Conservation (phyloP, 2,797 vertebrate species). For the Melanotaenia trifasciata region DNA sequence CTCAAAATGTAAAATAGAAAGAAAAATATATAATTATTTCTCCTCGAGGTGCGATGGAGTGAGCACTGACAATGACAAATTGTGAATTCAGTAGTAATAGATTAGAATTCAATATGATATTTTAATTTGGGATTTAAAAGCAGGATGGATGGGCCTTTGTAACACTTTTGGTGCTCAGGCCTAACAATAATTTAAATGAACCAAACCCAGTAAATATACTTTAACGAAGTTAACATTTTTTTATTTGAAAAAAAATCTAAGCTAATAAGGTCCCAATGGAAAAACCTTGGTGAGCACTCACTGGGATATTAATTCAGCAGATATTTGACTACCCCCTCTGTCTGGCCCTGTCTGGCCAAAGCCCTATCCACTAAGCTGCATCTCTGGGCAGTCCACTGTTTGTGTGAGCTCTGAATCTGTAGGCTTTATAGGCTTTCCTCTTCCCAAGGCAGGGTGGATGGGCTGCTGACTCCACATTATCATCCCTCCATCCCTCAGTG, state of each 20-base stretch:
- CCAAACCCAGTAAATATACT: no score
- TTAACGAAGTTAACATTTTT: no score
- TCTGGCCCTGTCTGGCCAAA: constrained; percentile 47
- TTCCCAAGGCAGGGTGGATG: constrained; percentile 64
- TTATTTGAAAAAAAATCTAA: constrained; percentile 15
- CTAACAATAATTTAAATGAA: no score
- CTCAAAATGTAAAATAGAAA: no score
- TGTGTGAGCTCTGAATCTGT: constrained; percentile 77
- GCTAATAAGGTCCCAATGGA: constrained; percentile 27
- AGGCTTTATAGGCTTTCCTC: constrained; percentile 80
- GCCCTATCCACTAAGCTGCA: constrained; percentile 61
- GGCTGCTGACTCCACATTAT: constrained; percentile 81
- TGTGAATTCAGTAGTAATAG: background rate
- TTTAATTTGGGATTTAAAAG: background rate
- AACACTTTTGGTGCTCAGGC: no score
- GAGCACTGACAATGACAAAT: background rate
- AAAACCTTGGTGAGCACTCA: constrained; percentile 43
- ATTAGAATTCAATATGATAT: background rate
- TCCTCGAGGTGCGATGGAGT: background rate
- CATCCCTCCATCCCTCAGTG: constrained; percentile 76
- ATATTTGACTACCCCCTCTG: constrained; percentile 55
- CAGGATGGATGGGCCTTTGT: no score
- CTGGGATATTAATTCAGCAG: constrained; percentile 48
- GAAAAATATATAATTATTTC: no score
- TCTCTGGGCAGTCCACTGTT: constrained; percentile 70